These are phyloP conservation scores for Beris morrisii DNA, from an alignment of 2,888 invertebrate species.

Conservation along the genomic window DNA sequence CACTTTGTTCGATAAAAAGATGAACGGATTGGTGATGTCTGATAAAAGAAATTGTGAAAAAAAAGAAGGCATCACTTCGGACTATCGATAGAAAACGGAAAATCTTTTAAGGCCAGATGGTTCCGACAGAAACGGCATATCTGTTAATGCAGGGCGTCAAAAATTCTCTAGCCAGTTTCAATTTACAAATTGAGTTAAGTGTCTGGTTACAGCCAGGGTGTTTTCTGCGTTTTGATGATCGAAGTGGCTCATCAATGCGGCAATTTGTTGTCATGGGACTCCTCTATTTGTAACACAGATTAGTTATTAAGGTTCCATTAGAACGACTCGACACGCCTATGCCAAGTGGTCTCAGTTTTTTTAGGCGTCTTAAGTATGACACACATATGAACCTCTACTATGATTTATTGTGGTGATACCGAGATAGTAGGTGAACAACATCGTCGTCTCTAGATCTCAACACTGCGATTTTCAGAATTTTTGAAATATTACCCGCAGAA, in stretches of 20 bases:
- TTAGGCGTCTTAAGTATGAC: not conserved
- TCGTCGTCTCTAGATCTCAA: constrained; percentile 1
- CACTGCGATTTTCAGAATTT: constrained; percentile 16
- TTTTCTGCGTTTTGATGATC: no score
- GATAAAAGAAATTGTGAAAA: not conserved
- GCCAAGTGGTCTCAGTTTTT: constrained; percentile 19
- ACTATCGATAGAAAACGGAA: not conserved
- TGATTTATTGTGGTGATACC: no score
- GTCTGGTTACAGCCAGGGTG: constrained; percentile 31
- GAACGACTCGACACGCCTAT: constrained; percentile 1
- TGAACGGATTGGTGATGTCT: not conserved
- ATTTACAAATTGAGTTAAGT: constrained; percentile 36
- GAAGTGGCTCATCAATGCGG: not conserved
- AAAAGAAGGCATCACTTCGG: not conserved
- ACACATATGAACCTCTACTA: no score
- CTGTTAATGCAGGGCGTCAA: constrained; percentile 36
- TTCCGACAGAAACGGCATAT: constrained; percentile 29
- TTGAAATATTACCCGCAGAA: constrained; percentile 30
- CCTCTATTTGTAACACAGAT: constrained; percentile 36
- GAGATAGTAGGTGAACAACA: constrained; percentile 5
- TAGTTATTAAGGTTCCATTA: constrained; percentile 36
- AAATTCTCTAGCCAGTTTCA: constrained; percentile 26
- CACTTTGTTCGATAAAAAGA: constrained; percentile 19
- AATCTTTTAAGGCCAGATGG: constrained; percentile 28
- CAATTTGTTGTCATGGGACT: constrained; percentile 35